These are phyloP conservation scores for Sapayoa aenigma DNA, from an alignment of 2,113 vertebrate genomes.

Conservation along the genomic window DNA sequence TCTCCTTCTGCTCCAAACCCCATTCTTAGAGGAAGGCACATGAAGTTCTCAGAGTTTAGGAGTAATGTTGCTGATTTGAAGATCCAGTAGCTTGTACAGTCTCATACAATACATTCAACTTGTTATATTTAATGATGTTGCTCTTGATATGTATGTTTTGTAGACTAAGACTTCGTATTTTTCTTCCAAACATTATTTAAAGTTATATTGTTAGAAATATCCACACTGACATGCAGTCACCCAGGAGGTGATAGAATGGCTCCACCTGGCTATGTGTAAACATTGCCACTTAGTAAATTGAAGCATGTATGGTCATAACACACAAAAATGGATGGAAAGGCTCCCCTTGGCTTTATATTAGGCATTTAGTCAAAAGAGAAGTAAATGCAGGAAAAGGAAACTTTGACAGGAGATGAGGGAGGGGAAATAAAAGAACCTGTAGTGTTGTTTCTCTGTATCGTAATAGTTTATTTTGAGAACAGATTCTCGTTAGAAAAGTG, in stretches of 20 bases:
- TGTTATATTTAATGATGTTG: not conserved
- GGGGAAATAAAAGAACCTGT: not conserved
- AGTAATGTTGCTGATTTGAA: not conserved
- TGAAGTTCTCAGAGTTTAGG: not conserved
- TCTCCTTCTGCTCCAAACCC: not conserved
- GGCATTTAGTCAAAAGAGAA: not conserved
- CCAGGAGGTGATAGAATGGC: not conserved
- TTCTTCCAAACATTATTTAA: not conserved
- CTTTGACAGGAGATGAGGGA: not conserved
- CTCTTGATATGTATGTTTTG: not conserved
- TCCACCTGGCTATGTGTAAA: not conserved
- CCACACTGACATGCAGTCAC: not conserved
- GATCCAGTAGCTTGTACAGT: not conserved
- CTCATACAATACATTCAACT: not conserved
- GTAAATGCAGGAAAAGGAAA: not conserved
- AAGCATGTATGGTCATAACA: not conserved
- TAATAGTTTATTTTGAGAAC: not conserved
- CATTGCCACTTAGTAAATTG: not conserved
- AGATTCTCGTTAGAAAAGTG: not conserved
- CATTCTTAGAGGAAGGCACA: not conserved
- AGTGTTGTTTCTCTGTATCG: not conserved
- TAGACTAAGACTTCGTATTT: not conserved
- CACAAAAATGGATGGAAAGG: not conserved
- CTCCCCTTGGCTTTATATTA: not conserved
- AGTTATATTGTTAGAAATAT: not conserved